Percentiles rank a stretch among this genome's conserved stretches.
Evolutionary conservation across 1,140 invertebrate species (phyloP).

Genomic region (Notospermus geniculatus): DNA sequence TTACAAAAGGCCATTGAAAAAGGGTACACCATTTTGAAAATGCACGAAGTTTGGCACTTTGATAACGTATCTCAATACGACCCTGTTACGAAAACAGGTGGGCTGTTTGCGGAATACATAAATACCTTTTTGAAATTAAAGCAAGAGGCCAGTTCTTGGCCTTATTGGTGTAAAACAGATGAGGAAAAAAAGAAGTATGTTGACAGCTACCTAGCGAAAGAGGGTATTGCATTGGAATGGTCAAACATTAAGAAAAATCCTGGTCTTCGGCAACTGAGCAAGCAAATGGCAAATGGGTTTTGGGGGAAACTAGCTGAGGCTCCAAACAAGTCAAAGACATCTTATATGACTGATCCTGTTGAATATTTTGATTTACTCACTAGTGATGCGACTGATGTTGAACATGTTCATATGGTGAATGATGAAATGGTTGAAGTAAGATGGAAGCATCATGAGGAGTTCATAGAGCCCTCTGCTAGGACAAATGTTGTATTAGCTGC

Average conservation of each 20-base stretch:
- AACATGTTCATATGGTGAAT: background rate
- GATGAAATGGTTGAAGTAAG: background rate
- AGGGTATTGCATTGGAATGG: background rate
- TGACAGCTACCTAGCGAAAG: background rate
- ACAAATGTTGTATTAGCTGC: background rate
- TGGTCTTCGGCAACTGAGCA: background rate
- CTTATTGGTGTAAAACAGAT: constrained; percentile 10
- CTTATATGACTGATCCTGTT: background rate
- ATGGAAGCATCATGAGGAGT: background rate
- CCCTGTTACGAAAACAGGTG: background rate
- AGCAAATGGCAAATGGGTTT: background rate
- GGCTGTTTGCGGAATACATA: constrained; percentile 28
- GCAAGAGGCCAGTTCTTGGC: constrained; percentile 31
- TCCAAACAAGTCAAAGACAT: background rate
- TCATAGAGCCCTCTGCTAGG: constrained; percentile 17
- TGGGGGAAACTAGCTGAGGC: background rate
- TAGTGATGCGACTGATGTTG: background rate
- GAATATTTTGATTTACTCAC: background rate
- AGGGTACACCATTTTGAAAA: constrained; percentile 47
- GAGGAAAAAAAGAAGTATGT: background rate
- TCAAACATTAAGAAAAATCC: background rate
- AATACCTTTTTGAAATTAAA: constrained; percentile 33
- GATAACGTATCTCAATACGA: constrained; percentile 25
- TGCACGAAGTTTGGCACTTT: constrained; percentile 50
- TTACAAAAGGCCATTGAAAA: constrained; percentile 41